These are phyloP conservation scores for Cryptus viduatorius DNA, from an alignment of 2,888 invertebrate species.

Conservation along the genomic window DNA sequence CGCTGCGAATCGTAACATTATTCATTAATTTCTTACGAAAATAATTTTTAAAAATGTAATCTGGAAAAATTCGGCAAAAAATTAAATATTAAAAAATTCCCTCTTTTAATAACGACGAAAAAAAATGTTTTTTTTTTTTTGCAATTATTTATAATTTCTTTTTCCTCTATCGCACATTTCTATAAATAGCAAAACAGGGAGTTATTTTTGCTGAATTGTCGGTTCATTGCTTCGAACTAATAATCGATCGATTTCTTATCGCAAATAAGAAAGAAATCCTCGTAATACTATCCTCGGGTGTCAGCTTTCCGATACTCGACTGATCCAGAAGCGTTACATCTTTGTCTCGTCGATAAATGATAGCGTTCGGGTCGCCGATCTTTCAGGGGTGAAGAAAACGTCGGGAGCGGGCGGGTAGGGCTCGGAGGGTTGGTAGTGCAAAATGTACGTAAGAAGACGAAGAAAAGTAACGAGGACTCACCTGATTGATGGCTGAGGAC, in stretches of 20 bases:
- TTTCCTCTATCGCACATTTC: no score
- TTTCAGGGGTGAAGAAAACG: not conserved
- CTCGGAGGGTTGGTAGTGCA: constrained; percentile 10
- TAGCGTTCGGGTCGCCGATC: constrained; percentile 7
- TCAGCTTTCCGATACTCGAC: constrained; percentile 34
- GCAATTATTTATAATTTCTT: no score
- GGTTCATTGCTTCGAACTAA: not conserved
- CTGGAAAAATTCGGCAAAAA: no score
- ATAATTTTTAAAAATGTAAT: no score
- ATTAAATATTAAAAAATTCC: no score
- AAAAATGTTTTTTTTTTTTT: no score
- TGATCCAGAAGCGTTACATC: constrained; percentile 31
- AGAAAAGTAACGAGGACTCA: constrained; percentile 72
- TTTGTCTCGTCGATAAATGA: constrained; percentile 57
- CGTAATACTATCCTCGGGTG: constrained; percentile 12
- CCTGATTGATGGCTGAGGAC: constrained; percentile 80
- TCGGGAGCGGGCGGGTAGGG: not conserved
- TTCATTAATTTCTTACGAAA: no score
- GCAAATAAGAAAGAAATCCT: not conserved
- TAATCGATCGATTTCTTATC: not conserved
- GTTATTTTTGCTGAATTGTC: no score
- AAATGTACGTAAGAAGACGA: constrained; percentile 30
- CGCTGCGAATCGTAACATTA: no score
- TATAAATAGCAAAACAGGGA: no score
- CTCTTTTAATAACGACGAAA: no score